phyloP scores from a whole-genome alignment of 2,888 invertebrate species.

The Drosophila lutescens region DNA sequence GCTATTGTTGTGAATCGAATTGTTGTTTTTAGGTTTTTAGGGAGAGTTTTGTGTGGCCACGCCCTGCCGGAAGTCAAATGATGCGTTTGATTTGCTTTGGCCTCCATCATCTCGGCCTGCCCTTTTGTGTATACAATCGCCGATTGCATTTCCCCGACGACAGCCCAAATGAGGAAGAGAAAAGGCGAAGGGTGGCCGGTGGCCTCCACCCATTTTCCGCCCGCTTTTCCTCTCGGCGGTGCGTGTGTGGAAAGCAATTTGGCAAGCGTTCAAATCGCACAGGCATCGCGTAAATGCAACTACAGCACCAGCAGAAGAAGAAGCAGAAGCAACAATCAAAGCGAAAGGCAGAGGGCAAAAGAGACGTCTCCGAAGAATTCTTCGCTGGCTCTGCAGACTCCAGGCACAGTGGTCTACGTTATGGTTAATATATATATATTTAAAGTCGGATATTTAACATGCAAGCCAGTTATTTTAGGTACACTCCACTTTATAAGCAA shows the following conservation, averaged over 20 bases:
- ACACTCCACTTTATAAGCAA: too few relatives aligned
- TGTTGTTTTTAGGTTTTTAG: not conserved
- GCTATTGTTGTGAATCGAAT: not conserved
- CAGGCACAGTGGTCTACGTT: not conserved
- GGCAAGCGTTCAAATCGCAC: constrained; percentile 74
- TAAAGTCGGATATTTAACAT: too few relatives aligned
- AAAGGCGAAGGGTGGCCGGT: constrained; percentile 19
- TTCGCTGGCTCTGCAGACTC: constrained; percentile 7
- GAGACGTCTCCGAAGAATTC: constrained; percentile 19
- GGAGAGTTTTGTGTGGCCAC: constrained; percentile 43
- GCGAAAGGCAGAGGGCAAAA: constrained; percentile 44
- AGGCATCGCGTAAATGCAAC: constrained; percentile 71
- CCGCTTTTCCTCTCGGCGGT: not conserved
- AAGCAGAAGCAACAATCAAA: constrained; percentile 43
- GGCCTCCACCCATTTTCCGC: constrained; percentile 16
- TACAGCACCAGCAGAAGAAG: constrained; percentile 30
- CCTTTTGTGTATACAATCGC: constrained; percentile 40
- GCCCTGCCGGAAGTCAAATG: constrained; percentile 75
- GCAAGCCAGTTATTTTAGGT: too few relatives aligned
- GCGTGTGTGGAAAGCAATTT: constrained; percentile 69
- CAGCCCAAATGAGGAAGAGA: constrained; percentile 39
- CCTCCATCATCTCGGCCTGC: constrained; percentile 39
- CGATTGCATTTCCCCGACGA: constrained; percentile 55
- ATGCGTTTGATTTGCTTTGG: constrained; percentile 70
- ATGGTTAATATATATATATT: not conserved